Evolutionary conservation across 2,888 invertebrate genomes (phyloP), one percentile per base, ranked within the genome.

Genomic region (Cheilosia vulpina): DNA sequence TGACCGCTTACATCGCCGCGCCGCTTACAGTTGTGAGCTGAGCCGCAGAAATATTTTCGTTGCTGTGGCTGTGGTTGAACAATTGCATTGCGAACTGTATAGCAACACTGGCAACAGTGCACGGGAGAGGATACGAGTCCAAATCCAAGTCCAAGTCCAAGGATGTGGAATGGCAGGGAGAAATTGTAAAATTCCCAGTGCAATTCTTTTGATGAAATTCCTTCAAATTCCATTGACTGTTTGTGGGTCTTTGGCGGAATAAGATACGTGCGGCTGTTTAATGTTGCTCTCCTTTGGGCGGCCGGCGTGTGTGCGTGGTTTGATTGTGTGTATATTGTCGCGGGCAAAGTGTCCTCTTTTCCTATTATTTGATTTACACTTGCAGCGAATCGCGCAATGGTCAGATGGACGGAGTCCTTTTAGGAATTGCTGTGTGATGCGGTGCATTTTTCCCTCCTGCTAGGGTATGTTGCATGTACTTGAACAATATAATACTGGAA

Each of bases 171-270:
- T 69, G 73, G 55, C n/a, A 77, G 63, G 57, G 81, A 85, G 87
- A 87, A 88, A 89, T 88, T 83, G 83, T 82, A 80, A 89, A 89
- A 90, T 90, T 89, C 89, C 88, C 89, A 88, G 88, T 88, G 88
- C 88, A 89, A 89, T 89, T 89, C 89, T 89, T 90, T 89, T 90
- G 89, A 89, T 89, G 89, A 89, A 89, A 90, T 88, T 89, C 88
- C 87, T 87, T 88, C 88, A 87, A 88, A 89, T 88, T 88, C 88
- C 88, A 80, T 58, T 65, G 78, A 77, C 72, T 78, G 69, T 76
- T 72, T 76, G 68, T 68, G 65, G 76, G 72, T 66, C 85, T 85
- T 85, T 85, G 85, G 81, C 81, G 85, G 76, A 81, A 77, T 80
- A 63, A 75, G 75, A 63, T 63, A 31, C 13, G 15, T 38, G 50